phyloP scores from a whole-genome alignment of 2,113 vertebrate species.

The Tiliqua scincoides region DNA sequence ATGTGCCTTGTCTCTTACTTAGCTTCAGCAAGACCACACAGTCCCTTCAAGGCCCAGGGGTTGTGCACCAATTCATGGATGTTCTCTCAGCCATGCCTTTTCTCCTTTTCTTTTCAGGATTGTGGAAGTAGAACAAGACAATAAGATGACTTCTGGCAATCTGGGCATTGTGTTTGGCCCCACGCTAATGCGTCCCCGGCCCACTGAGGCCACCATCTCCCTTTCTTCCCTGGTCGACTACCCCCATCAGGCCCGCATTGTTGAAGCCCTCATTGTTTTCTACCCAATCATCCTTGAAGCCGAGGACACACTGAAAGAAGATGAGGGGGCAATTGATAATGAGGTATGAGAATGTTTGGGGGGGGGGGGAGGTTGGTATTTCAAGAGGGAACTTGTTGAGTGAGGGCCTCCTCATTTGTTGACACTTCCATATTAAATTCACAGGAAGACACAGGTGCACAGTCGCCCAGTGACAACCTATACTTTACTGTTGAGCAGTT shows the following conservation, averaged over 20 bases:
- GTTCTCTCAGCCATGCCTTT: not conserved
- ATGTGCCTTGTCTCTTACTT: no score
- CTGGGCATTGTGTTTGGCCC: slow-evolving; percentile 96
- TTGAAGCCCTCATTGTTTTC: slow-evolving; percentile 91
- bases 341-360: accelerated
- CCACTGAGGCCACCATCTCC: slow-evolving; percentile 92
- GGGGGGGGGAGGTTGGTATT: accelerated
- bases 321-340: not conserved
- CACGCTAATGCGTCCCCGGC: slow-evolving; percentile 91
- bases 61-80: not conserved
- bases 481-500: slow-evolving; percentile 28
- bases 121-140: slow-evolving; percentile 90
- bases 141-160: slow-evolving; percentile 96
- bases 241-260: slow-evolving; percentile 92
- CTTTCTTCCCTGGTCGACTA: slow-evolving; percentile 97
- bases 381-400: accelerated
- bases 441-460: not conserved
- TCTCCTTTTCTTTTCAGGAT: slow-evolving; percentile 78
- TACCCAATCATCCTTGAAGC: slow-evolving; percentile 82
- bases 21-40: no score
- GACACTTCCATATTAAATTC: accelerated
- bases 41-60: no score
- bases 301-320: accelerated
- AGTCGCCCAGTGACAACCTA: not conserved
- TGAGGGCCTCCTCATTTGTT: accelerated